A percentile compares a stretch with the other conserved stretches of the same genome.
These are phyloP conservation scores for Aptenodytes patagonicus DNA, from an alignment of 2,113 vertebrate species.

Conservation along the genomic window DNA sequence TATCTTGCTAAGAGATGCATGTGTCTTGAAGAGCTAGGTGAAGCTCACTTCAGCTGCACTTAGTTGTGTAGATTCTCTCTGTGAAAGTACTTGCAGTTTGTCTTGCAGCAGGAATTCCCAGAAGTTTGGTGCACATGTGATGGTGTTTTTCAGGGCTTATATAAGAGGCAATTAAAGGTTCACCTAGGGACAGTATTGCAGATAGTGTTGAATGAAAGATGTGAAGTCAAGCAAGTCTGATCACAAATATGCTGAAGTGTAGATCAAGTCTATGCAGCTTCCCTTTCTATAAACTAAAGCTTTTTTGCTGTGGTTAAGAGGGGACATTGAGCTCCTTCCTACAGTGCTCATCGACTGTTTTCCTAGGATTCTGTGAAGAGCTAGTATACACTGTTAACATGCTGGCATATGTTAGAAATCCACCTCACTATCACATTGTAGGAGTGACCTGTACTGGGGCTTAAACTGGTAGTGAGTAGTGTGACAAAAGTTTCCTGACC, in stretches of 20 bases:
- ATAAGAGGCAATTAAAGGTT: not conserved
- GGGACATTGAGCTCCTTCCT: not conserved
- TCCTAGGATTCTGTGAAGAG: not conserved
- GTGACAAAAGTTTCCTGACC: not conserved
- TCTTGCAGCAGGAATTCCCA: not conserved
- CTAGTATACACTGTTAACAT: not conserved
- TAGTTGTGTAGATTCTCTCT: not conserved
- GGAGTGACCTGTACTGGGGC: not conserved
- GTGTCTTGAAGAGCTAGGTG: not conserved
- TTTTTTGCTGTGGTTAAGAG: not conserved
- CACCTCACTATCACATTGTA: not conserved
- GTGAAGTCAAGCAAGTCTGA: not conserved
- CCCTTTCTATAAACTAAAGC: not conserved
- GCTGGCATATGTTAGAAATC: not conserved
- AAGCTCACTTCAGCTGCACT: not conserved
- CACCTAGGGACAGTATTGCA: not conserved
- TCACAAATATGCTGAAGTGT: not conserved
- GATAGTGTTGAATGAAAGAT: not conserved
- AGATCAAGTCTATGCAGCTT: not conserved
- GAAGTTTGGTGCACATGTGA: not conserved
- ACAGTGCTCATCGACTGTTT: not conserved
- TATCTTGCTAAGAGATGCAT: not conserved
- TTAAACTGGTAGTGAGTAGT: not conserved
- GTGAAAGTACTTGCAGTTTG: not conserved
- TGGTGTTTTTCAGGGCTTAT: not conserved